Evolutionary conservation across 2,797 vertebrate species (phyloP).

Genomic region (Macropodus opercularis): DNA sequence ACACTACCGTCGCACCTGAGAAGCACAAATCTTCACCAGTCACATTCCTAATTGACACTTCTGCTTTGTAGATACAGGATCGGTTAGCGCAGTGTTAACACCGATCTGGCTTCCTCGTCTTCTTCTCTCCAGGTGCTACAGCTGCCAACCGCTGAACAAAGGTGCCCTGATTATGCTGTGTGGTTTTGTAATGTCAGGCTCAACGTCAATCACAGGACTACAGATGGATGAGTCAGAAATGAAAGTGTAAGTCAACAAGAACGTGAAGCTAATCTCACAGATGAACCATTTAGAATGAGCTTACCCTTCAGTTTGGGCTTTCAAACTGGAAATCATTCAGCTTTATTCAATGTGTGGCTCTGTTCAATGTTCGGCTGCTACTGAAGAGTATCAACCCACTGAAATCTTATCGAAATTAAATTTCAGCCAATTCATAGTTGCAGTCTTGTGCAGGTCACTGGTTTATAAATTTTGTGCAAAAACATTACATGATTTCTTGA

Average conservation of each 20-base stretch:
- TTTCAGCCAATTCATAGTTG: too few species aligned
- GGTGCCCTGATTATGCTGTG: slow-evolving; percentile 1
- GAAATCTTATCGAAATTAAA: too few species aligned
- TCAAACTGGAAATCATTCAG: neutral
- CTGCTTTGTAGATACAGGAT: slow-evolving; percentile 45
- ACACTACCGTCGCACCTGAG: slow-evolving; percentile 22
- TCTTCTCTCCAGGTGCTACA: slow-evolving; percentile 32
- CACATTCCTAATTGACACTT: slow-evolving; percentile 44
- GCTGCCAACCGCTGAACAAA: slow-evolving; percentile 52
- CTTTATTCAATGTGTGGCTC: too few species aligned
- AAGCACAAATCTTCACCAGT: slow-evolving; percentile 18
- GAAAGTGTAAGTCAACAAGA: neutral
- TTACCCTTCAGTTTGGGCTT: neutral
- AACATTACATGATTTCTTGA: too few species aligned
- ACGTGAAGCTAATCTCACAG: neutral
- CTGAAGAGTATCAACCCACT: too few species aligned
- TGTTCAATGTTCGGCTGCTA: too few species aligned
- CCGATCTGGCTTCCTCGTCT: slow-evolving; percentile 18
- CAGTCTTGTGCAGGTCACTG: too few species aligned
- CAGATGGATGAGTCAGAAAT: neutral
- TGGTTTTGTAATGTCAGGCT: neutral
- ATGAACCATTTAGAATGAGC: neutral
- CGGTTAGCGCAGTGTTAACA: slow-evolving; percentile 36
- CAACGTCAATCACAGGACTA: neutral
- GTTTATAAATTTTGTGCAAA: too few species aligned